Evolutionary conservation across 1,140 invertebrate species (phyloP), one percentile per base, ranked within the genome.

Genomic region (Scaptomyza montana): DNA sequence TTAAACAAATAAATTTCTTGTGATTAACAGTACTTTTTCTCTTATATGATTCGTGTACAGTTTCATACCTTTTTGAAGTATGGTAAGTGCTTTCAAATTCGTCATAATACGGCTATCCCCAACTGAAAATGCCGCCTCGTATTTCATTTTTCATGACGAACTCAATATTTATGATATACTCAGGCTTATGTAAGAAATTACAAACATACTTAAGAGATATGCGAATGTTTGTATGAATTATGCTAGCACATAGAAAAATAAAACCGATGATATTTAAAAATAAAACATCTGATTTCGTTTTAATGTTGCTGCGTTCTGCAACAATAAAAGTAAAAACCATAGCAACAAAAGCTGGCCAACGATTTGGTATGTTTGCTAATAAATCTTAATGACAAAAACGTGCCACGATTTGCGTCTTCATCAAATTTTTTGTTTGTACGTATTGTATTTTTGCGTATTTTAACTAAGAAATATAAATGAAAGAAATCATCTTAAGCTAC

Each of bases 371-470:
- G 33, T 74, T 74, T 45, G 71, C 64, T 74, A 87, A 64, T 86
- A 71, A 56, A 64, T 69, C 81, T 64, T 86, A 86, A 86, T 86
- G 85, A 86, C 56, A 67, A 82, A 86, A 86, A 86, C 81, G 81
- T 86, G 81, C 81, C 82, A 73, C 82, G 57, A 75, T 63, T 77
- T 51, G 63, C 66, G 64, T 80, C 74, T 57, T 73, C 57, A 65
- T 53, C 61, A 25, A 45, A 61, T 65, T 51, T 54, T 25, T 25
- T 25, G 21, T 25, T 25, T 25, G 21, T 25, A 25, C 3, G 21
- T 25, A 25, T 25, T 16, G 16, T 16, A 1, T 25, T 72, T 69
- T 56, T 45, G 28, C 45, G 53, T 46, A 57, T 19, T 59, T 21
- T 59, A 3, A 45, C 49, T 66, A 60, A 47, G 50, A 74, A 70